These are phyloP conservation scores for Gambusia holbrooki DNA, from an alignment of 2,113 vertebrate genomes.

Conservation along the genomic window DNA sequence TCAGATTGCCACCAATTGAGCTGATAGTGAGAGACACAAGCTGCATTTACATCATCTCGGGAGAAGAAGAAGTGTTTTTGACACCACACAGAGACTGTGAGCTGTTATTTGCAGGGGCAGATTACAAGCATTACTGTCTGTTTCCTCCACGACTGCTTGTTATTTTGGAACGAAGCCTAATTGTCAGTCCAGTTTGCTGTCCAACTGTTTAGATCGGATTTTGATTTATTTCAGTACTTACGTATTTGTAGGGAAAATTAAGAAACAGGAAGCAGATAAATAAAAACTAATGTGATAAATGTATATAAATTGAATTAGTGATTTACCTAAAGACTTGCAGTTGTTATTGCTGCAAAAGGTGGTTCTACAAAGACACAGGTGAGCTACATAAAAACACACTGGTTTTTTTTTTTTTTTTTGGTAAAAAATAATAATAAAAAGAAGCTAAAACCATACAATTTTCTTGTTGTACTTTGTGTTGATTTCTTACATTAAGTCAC, in stretches of 20 bases:
- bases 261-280: too few species aligned
- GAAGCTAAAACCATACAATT: too few species aligned
- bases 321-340: too few species aligned
- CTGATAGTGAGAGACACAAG: background rate
- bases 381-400: background rate
- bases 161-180: background rate
- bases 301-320: too few species aligned
- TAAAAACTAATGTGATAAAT: too few species aligned
- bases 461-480: too few species aligned
- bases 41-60: conserved; percentile 14
- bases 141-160: background rate
- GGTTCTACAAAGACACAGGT: too few species aligned
- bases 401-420: too few species aligned
- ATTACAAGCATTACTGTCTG: conserved; percentile 2
- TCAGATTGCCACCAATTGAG: background rate
- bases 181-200: background rate
- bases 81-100: background rate
- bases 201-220: background rate
- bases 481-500: too few species aligned
- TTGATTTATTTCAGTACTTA: background rate
- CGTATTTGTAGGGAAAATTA: background rate
- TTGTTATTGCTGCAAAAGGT: too few species aligned
- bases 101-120: conserved; percentile 5
- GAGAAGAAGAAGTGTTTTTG: background rate
- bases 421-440: too few species aligned